Evolutionary conservation across 2,113 vertebrate species (phyloP).

Genomic region (Crypturellus undulatus): DNA sequence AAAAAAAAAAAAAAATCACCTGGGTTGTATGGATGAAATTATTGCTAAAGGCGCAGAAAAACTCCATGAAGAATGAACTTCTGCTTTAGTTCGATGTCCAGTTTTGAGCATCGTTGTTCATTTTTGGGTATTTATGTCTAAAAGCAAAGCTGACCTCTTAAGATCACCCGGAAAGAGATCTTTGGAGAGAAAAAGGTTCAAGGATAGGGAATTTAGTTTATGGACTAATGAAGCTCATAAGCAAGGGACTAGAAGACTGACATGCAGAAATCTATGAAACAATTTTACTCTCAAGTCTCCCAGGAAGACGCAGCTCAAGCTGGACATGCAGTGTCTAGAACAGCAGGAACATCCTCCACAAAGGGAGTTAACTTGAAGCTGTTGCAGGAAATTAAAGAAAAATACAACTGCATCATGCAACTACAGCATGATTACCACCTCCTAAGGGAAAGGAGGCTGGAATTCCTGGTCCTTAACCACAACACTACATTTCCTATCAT

Average conservation of each 20-base stretch:
- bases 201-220: neutral
- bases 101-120: rapidly evolving
- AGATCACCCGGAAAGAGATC: neutral
- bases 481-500: rapidly evolving
- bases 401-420: rapidly evolving
- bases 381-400: neutral
- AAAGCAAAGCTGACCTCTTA: neutral
- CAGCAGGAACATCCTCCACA: rapidly evolving
- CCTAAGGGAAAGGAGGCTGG: rapidly evolving
- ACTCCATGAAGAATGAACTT: neutral
- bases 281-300: neutral
- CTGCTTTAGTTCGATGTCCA: rapidly evolving
- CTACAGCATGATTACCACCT: rapidly evolving
- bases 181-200: neutral
- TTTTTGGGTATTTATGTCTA: neutral
- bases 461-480: neutral
- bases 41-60: rapidly evolving
- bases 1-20: neutral
- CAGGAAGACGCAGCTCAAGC: rapidly evolving
- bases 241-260: neutral
- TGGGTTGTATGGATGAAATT: neutral
- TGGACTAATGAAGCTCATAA: neutral
- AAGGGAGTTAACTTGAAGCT: neutral
- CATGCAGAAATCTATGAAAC: neutral
- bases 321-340: rapidly evolving